Base-by-base conservation (phyloP, 2,113 vertebrate genomes). In the Prunella himalayana region DNA sequence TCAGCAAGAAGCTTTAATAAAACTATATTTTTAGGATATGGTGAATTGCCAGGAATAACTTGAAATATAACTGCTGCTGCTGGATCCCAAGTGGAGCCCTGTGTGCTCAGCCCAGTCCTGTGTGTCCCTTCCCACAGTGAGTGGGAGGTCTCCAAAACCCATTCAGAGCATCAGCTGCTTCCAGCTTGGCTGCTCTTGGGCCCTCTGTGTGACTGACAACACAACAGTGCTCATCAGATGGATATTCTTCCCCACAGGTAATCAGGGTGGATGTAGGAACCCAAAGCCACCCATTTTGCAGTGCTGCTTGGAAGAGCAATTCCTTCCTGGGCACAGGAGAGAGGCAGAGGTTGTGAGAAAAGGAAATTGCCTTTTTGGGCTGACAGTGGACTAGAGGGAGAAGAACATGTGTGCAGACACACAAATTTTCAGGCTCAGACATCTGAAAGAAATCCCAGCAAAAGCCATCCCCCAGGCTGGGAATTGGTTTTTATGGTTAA, bases 21-120 rank as follows among this genome's bases (percentile, higher is more conserved):
- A 94, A 87, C 61, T 75, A 8, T 41, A 42, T 71, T 82, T 81
- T 90, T 69, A 54, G 89, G 81, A 96, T 69, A 73, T 65, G 11
- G 57, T 86, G 93, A 91, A 94, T 83, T 92, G 81, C 80, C 79
- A 91, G 94, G 90, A 85, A 85, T 91, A 68, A 92, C 33, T 75
- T 70, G 95, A 86, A 94, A 71, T 76, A 37, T 65, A 88, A 72
- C 56, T 35, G 90, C 85, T 73, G 90, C 89, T 65, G 44, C 53
- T 86, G 1, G 0, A 37, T 92, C 96, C 82, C 65, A 56, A 22
- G 13, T 16, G 78, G 77, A 95, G 39, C 37, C 18, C 51, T 11
- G 60, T 0, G 1, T 0, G 7, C 37, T 89, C 66, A 65, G 64
- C 42, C 24, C n/a, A 66, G 61, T 73, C 84, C 63, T 1, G 0